Conservation (phyloP, 2,888 invertebrate species). For the Sycophila texana region DNA sequence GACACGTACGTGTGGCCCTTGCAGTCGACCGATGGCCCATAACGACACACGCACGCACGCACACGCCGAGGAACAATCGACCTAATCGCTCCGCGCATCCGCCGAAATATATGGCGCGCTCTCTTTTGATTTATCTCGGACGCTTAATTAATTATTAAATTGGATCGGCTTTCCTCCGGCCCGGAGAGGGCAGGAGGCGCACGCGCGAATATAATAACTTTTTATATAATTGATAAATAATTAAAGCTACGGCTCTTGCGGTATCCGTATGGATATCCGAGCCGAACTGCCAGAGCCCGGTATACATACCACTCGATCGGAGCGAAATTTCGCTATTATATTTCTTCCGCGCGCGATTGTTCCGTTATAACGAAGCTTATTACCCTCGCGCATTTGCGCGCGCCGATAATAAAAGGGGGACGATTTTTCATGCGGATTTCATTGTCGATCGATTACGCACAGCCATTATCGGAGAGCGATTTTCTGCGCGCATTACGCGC, state of each 20-base stretch:
- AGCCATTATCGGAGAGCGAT: neutral
- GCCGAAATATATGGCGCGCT: constrained; percentile 34
- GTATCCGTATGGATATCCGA: too few species aligned
- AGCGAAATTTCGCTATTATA: too few species aligned
- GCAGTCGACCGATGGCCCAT: constrained; percentile 29
- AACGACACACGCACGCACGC: constrained; percentile 40
- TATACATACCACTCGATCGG: too few species aligned
- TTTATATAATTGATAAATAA: too few species aligned
- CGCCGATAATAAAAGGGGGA: neutral
- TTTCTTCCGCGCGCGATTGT: too few species aligned
- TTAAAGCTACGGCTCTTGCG: too few species aligned
- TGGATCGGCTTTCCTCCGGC: constrained; percentile 23
- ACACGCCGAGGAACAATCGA: constrained; percentile 30
- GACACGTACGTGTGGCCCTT: constrained; percentile 44
- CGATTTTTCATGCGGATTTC: too few species aligned
- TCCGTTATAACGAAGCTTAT: neutral
- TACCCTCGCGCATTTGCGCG: neutral
- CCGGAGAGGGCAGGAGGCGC: neutral
- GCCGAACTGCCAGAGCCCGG: too few species aligned
- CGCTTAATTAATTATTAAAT: constrained; percentile 55
- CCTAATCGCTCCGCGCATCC: constrained; percentile 32
- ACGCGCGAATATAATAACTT: neutral
- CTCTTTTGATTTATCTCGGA: constrained; percentile 51
- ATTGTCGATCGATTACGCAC: constrained; percentile 1
- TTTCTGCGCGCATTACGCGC: neutral